These are phyloP conservation scores for Merops nubicus DNA, from an alignment of 2,113 vertebrate genomes.

Conservation along the genomic window DNA sequence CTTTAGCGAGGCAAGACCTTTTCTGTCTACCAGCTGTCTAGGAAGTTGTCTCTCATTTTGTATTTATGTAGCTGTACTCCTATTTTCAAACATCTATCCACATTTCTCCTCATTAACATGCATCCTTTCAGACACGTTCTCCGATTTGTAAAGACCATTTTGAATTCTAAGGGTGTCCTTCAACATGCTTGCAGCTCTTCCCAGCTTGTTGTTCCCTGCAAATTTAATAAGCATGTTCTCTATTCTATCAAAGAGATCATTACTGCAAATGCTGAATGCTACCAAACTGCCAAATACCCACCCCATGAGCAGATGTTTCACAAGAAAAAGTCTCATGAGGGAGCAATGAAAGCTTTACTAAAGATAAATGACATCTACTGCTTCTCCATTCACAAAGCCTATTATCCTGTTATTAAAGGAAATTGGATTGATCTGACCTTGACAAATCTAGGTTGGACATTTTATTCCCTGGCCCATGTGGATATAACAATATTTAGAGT, in stretches of 20 bases:
- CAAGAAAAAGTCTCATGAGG: slow-evolving; percentile 65
- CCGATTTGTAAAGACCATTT: slow-evolving; percentile 60
- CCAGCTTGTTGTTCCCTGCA: slow-evolving; percentile 62
- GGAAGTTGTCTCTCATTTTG: slow-evolving; percentile 54
- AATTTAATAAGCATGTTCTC: slow-evolving; percentile 72
- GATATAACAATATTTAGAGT: slow-evolving; percentile 13
- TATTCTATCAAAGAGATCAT: slow-evolving; percentile 67
- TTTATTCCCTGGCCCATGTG: slow-evolving; percentile 1
- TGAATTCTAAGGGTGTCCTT: slow-evolving; percentile 66
- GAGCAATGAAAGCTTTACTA: slow-evolving; percentile 62
- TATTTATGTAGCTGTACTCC: slow-evolving; percentile 63
- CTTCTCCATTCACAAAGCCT: slow-evolving; percentile 67
- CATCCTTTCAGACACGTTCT: slow-evolving; percentile 44
- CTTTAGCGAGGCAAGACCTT: slow-evolving; percentile 27
- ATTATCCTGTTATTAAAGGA: slow-evolving; percentile 57
- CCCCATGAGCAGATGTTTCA: slow-evolving; percentile 67
- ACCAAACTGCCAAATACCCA: slow-evolving; percentile 68
- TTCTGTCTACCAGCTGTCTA: slow-evolving; percentile 24
- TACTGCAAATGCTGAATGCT: slow-evolving; percentile 66
- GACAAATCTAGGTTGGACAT: slow-evolving; percentile 12
- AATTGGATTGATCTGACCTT: slow-evolving; percentile 65
- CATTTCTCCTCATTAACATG: slow-evolving; percentile 61
- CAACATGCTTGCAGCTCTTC: slow-evolving; percentile 61
- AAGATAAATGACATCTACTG: slow-evolving; percentile 62
- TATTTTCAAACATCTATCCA: slow-evolving; percentile 65